phyloP scores from a whole-genome alignment of 2,113 vertebrate species.

The Agelaius phoeniceus region DNA sequence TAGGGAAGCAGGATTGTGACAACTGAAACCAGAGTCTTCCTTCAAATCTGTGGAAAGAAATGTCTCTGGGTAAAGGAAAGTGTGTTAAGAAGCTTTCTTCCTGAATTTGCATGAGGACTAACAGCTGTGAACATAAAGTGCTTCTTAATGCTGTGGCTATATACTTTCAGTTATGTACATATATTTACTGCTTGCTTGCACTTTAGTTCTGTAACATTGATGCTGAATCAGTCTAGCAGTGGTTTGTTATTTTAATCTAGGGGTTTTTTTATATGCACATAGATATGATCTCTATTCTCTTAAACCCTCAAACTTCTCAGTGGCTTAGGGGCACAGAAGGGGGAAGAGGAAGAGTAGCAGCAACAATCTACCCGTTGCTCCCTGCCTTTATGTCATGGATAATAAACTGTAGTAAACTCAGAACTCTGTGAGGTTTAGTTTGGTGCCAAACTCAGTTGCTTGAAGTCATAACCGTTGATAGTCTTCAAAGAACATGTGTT shows the following conservation, averaged over 20 bases:
- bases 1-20: neutral
- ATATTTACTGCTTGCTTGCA: neutral
- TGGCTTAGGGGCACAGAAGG: neutral
- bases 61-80: neutral
- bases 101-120: neutral
- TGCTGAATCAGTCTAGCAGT: neutral
- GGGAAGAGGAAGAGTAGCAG: neutral
- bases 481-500: neutral
- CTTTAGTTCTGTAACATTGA: neutral
- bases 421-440: neutral
- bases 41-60: neutral
- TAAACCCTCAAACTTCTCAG: neutral
- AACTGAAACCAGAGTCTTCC: neutral
- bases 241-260: neutral
- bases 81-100: neutral
- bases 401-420: neutral
- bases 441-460: neutral
- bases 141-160: neutral
- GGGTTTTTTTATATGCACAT: neutral
- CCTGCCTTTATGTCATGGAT: neutral
- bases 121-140: neutral
- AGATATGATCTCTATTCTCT: neutral
- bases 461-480: neutral
- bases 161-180: neutral
- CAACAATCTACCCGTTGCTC: neutral